phyloP scores from a whole-genome alignment of 2,797 vertebrate species.

The Cuniculus paca region DNA sequence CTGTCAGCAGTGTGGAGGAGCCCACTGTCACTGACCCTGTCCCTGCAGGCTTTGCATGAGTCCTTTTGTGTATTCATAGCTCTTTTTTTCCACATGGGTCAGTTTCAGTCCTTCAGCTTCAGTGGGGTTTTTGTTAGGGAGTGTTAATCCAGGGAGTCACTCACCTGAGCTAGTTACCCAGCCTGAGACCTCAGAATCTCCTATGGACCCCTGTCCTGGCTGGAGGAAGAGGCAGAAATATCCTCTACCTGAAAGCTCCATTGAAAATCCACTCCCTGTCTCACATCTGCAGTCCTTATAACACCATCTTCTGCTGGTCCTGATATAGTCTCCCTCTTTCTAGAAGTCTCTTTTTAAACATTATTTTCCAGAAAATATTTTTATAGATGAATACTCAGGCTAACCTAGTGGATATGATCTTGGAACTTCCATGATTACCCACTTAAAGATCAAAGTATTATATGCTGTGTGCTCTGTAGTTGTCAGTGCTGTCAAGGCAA shows the following conservation, averaged over 20 bases:
- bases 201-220: background rate
- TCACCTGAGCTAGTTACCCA: background rate
- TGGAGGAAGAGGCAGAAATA: background rate
- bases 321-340: slow-evolving; percentile 4
- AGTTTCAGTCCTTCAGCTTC: background rate
- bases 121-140: background rate
- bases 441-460: slow-evolving; percentile 82
- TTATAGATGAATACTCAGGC: slow-evolving; percentile 80
- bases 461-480: slow-evolving; percentile 66
- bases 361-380: slow-evolving; percentile 74
- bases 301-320: background rate
- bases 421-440: slow-evolving; percentile 73
- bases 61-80: background rate
- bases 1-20: background rate
- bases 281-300: background rate
- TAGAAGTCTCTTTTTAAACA: slow-evolving; percentile 33
- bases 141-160: background rate
- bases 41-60: background rate
- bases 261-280: background rate
- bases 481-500: background rate
- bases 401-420: slow-evolving; percentile 72
- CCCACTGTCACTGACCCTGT: background rate
- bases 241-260: background rate
- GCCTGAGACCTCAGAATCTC: background rate
- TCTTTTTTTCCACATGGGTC: background rate